phyloP scores from a whole-genome alignment of 35 echinoderm and acorn worm genomes.

The Heliocidaris erythrogramma region DNA sequence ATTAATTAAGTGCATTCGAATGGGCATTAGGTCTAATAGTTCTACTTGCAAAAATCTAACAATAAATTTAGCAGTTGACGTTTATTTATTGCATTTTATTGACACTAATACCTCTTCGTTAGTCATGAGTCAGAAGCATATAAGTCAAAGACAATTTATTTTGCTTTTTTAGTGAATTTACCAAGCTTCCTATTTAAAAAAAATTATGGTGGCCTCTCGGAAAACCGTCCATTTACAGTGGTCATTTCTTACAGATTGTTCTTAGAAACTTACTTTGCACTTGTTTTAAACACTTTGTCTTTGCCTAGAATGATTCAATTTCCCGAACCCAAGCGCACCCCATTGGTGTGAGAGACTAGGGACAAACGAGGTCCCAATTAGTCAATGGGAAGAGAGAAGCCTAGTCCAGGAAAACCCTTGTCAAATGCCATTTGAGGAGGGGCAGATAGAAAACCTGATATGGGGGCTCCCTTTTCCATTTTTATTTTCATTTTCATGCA shows the following conservation, averaged over 20 bases:
- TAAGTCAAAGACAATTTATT: background rate
- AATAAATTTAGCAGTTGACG: background rate
- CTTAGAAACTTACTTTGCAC: background rate
- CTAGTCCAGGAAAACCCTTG: conserved; percentile 26
- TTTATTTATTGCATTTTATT: background rate
- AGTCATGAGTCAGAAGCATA: background rate
- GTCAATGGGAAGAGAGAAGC: background rate
- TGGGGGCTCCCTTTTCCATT: conserved; percentile 6
- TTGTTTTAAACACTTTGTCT: background rate
- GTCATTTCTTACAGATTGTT: background rate
- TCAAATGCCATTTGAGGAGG: conserved; percentile 33
- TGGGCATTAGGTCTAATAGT: background rate
- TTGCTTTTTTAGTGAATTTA: too few species aligned
- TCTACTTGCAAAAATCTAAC: background rate
- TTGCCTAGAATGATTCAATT: conserved; percentile 36
- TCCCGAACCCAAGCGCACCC: conserved; percentile 10
- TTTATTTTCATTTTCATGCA: background rate
- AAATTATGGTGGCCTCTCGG: too few species aligned
- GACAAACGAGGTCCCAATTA: conserved; percentile 37
- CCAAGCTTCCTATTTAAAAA: background rate
- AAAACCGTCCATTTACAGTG: background rate
- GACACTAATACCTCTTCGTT: background rate
- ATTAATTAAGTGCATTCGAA: background rate
- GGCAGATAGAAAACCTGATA: conserved; percentile 37
- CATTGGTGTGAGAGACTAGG: background rate